These are phyloP conservation scores for Trichogramma dendrolimi DNA, from an alignment of 2,888 invertebrate genomes.

Conservation along the genomic window DNA sequence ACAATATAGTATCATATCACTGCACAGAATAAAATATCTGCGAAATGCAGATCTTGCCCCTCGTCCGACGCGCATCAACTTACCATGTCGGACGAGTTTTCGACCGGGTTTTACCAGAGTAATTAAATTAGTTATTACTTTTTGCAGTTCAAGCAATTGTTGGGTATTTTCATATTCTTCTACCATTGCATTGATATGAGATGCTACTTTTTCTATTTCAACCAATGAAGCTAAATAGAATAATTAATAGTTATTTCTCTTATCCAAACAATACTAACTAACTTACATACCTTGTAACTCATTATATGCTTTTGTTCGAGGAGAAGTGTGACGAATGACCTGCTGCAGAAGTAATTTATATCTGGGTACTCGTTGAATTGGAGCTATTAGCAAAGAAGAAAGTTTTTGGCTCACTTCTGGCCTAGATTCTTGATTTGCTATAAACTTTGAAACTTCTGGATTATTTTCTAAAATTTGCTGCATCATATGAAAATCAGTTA, in stretches of 20 bases:
- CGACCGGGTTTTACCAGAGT: conserved; percentile 67
- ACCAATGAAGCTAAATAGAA: conserved; percentile 59
- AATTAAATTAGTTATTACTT: conserved; percentile 59
- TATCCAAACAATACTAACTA: conserved; percentile 8
- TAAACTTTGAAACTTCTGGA: conserved; percentile 57
- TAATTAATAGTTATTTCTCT: neutral
- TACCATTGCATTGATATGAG: conserved; percentile 69
- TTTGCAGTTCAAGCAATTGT: conserved; percentile 65
- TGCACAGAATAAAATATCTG: conserved; percentile 67
- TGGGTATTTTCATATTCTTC: conserved; percentile 70
- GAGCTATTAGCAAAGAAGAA: conserved; percentile 69
- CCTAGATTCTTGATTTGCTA: conserved; percentile 62
- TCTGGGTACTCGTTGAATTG: conserved; percentile 74
- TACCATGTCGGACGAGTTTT: conserved; percentile 66
- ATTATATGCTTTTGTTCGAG: conserved; percentile 58
- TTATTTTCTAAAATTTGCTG: conserved; percentile 56
- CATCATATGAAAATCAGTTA: conserved; percentile 25
- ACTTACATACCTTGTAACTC: conserved; percentile 53
- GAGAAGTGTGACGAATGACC: conserved; percentile 60
- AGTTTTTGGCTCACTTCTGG: conserved; percentile 69
- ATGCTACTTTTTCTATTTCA: conserved; percentile 65
- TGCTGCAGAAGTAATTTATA: conserved; percentile 70
- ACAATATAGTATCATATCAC: conserved; percentile 71
- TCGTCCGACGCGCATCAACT: conserved; percentile 58
- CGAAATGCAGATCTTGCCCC: conserved; percentile 48